Conservation (phyloP, 2,113 vertebrate genomes). For the Periophthalmodon schlosseri region DNA sequence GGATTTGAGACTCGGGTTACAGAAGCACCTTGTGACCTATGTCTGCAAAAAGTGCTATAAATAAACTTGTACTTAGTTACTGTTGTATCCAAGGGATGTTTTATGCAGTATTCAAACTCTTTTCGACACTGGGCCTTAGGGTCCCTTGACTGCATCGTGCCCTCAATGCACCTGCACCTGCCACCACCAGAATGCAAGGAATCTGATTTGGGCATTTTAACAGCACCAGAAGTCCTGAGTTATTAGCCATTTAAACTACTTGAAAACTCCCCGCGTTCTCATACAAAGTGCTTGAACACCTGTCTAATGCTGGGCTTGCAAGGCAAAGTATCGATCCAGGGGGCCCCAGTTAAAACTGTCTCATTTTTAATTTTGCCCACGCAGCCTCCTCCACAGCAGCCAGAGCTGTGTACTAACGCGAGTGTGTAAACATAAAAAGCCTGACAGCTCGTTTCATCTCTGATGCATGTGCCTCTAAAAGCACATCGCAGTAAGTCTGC, state of each 20-base stretch:
- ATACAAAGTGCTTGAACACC: constrained; percentile 13
- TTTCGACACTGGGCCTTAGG: not conserved
- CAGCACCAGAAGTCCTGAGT: not conserved
- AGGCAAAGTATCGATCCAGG: constrained; percentile 2
- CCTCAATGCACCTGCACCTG: not conserved
- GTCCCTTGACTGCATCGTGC: not conserved
- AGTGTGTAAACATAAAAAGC: constrained; percentile 13
- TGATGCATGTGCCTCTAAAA: constrained; percentile 31
- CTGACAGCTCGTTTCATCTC: constrained; percentile 12
- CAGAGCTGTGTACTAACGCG: not conserved
- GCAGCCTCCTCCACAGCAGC: constrained; percentile 1
- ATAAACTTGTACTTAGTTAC: too few relatives aligned
- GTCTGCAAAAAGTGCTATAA: too few relatives aligned
- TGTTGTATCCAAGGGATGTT: not conserved
- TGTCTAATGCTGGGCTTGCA: not conserved
- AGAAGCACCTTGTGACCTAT: too few relatives aligned
- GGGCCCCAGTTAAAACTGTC: not conserved
- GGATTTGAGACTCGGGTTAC: too few relatives aligned
- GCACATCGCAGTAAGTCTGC: constrained; percentile 3
- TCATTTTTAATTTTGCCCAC: constrained; percentile 3
- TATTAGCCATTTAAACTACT: not conserved
- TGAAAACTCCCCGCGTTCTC: not conserved
- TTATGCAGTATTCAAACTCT: not conserved
- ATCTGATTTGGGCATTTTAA: not conserved
- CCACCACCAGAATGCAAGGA: not conserved